Evolutionary conservation across 2,113 vertebrate species (phyloP), one percentile per base, ranked within the genome.

Genomic region (Thunnus maccoyii): DNA sequence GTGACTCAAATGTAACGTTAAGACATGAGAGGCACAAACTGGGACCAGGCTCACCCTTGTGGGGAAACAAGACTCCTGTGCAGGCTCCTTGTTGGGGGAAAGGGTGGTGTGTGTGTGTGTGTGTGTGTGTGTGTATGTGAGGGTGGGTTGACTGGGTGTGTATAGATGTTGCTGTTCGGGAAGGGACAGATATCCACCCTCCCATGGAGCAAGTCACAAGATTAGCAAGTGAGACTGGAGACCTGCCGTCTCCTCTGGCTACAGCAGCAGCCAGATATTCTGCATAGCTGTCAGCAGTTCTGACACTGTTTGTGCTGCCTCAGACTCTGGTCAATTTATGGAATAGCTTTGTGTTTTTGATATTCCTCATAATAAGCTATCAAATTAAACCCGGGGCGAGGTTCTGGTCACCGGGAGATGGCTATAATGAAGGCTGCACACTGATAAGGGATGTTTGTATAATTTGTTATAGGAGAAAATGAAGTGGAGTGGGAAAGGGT

Each of bases 251-350:
- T 88, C 88, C 84, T 87, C 79, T 44, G 81, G 75, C 84, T 85
- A 7, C 76, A 76, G 86, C 85, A 78, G 88, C 79, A 84, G 77
- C 85, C 89, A 85, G 74, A 90, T 86, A 85, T 60, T 90, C 80
- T 87, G 81, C 89, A 90, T 91, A 88, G 85, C 85, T 92, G 88
- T 90, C 89, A 92, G 90, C 89, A 86, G 75, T 89, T 82, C 83
- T 83, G 76, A 84, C 86, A 57, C 52, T 55, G 84, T 85, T 88
- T 86, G 84, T 86, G 90, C 89, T 81, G 86, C 44, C 78, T 88
- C 86, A 84, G 78, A 85, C 81, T 86, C 68, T 1, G 54, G 74
- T 86, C 85, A 76, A 83, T 89, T 90, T 88, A 77, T 75, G 67
- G 84, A 86, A 88, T 44, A 78, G 82, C 77, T 84, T 85, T 88